Evolutionary conservation across 2,888 invertebrate species (phyloP).

Genomic region (Chrysotoxum bicinctum): DNA sequence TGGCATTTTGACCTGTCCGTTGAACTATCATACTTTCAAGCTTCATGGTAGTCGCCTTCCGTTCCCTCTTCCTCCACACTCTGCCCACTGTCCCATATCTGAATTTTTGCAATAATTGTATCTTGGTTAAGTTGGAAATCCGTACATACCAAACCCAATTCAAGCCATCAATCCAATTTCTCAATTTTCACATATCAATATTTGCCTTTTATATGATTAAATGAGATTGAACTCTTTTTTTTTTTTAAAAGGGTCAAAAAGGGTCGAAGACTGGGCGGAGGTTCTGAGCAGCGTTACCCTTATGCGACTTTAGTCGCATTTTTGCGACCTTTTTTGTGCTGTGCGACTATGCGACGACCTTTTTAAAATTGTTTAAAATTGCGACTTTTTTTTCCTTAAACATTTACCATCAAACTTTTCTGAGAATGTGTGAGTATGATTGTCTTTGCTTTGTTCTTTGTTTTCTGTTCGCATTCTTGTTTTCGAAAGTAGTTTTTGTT

Average conservation of each 20-base stretch:
- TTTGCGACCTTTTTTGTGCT: too few relatives aligned
- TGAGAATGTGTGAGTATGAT: too few relatives aligned
- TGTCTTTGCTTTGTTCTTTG: too few relatives aligned
- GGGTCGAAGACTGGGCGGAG: not conserved
- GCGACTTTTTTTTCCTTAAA: too few relatives aligned
- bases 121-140: conserved; percentile 52
- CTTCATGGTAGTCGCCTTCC: not conserved
- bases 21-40: conserved; percentile 8
- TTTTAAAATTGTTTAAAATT: too few relatives aligned
- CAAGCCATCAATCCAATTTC: conserved; percentile 58
- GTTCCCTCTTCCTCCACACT: not conserved
- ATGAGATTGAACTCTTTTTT: conserved; percentile 49
- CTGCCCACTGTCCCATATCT: not conserved
- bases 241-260: too few relatives aligned
- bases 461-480: too few relatives aligned
- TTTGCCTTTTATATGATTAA: conserved; percentile 73
- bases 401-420: too few relatives aligned
- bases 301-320: too few relatives aligned
- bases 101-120: conserved; percentile 42
- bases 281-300: too few relatives aligned
- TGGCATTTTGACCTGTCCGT: conserved; percentile 27
- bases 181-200: conserved; percentile 73
- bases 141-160: conserved; percentile 41
- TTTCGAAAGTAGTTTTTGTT: too few relatives aligned
- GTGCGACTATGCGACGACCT: too few relatives aligned